These are phyloP conservation scores for Adela reaumurella DNA, from an alignment of 2,888 invertebrate species.

Conservation along the genomic window DNA sequence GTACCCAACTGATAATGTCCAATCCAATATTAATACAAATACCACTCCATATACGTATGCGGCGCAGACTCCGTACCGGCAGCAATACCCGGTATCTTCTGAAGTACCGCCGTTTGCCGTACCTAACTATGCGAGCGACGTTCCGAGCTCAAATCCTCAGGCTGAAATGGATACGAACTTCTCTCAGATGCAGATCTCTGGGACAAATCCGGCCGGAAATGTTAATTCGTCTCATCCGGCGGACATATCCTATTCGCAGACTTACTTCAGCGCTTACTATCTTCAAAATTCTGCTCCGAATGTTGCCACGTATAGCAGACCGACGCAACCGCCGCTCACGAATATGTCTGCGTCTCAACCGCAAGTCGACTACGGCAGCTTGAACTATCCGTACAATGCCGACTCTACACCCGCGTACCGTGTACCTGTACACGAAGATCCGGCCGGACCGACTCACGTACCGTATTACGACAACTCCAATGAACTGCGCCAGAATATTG, in stretches of 20 bases:
- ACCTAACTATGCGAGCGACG: conserved; percentile 10
- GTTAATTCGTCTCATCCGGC: background rate
- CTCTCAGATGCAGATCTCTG: conserved; percentile 33
- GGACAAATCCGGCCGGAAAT: background rate
- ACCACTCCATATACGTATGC: conserved; percentile 8
- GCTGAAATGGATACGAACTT: conserved; percentile 30
- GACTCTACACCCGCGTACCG: conserved; percentile 14
- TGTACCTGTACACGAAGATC: too few species aligned
- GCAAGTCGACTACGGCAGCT: conserved; percentile 23
- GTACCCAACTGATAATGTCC: conserved; percentile 13
- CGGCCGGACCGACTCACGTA: conserved; percentile 7
- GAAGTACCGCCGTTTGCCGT: conserved; percentile 17
- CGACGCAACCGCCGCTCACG: conserved; percentile 25
- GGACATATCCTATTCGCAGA: conserved; percentile 25
- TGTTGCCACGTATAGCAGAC: conserved; percentile 31
- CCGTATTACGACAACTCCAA: conserved; percentile 6
- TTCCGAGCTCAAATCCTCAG: conserved; percentile 18
- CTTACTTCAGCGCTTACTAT: conserved; percentile 35
- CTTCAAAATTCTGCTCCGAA: conserved; percentile 28
- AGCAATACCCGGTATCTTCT: conserved; percentile 19
- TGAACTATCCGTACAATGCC: conserved; percentile 29
- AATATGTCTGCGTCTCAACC: conserved; percentile 25
- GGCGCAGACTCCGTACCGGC: background rate
- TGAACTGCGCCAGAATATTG: too few species aligned
- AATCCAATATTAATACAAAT: conserved; percentile 17